Evolutionary conservation across 2,113 vertebrate species (phyloP).

Genomic region (Agapornis roseicollis): DNA sequence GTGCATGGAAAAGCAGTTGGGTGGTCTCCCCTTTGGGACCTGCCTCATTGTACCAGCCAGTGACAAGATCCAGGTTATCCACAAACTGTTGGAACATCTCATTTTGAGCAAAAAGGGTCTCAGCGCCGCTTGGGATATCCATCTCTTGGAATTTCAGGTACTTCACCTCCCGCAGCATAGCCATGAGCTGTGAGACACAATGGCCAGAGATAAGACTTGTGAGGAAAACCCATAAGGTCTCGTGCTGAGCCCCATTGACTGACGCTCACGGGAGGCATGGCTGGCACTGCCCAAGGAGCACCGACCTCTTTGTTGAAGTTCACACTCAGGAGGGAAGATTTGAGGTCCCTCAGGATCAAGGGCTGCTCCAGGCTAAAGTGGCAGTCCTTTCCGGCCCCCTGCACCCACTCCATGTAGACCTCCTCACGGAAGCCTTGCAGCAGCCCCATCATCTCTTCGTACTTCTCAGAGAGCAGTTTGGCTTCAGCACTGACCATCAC

Average conservation of each 20-base stretch:
- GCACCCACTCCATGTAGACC: conserved; percentile 65
- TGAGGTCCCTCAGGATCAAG: conserved; percentile 50
- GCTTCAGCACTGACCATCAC: conserved; percentile 63
- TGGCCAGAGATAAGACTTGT: rapidly evolving
- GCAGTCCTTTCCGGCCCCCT: conserved; percentile 60
- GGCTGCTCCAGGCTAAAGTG: conserved; percentile 77
- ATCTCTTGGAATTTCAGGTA: conserved; percentile 74
- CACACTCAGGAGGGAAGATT: conserved; percentile 55
- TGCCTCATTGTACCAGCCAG: conserved; percentile 83
- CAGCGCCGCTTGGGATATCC: conserved; percentile 49
- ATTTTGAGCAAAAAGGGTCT: conserved; percentile 65
- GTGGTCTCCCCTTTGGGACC: neutral
- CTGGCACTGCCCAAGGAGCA: rapidly evolving
- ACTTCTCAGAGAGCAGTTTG: conserved; percentile 56
- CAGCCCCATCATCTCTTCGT: conserved; percentile 65
- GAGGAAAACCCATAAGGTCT: neutral
- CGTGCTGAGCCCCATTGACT: neutral
- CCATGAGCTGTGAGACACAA: conserved; percentile 59
- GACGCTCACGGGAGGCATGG: rapidly evolving
- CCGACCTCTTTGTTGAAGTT: conserved; percentile 78
- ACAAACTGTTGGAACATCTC: conserved; percentile 74
- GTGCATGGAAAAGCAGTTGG: neutral
- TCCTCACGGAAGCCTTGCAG: conserved; percentile 37
- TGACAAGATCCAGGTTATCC: conserved; percentile 76
- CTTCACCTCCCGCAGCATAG: conserved; percentile 77